Evolutionary conservation across 2,113 vertebrate species (phyloP), one percentile per base, ranked within the genome.

Genomic region (Anas platyrhynchos): DNA sequence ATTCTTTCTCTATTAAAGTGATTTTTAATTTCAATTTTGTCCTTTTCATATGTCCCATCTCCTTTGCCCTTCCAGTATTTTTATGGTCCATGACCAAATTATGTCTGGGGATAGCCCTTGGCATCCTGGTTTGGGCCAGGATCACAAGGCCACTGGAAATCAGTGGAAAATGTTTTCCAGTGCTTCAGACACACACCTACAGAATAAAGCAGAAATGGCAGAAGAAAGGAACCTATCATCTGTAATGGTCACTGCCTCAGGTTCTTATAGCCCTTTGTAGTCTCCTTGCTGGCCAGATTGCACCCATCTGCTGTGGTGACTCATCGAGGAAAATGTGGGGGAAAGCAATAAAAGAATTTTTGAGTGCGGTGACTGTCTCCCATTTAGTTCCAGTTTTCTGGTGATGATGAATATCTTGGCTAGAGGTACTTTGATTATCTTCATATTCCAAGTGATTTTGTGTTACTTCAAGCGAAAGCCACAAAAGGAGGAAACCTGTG

Each of bases 1-100:
- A 21, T 1, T 20, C 34, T 50, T 10, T n/a, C 16, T 46, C 32
- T 0, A 1, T 32, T 59, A 13, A 67, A 59, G 12, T 5, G 9
- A 4, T 9, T 17, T 54, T 85, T 43, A 34, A 77, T 74, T 88
- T 66, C 36, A 50, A 14, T 25, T 34, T 25, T 44, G 2, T 34
- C 58, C 41, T 83, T 10, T 63, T 63, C 10, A 1, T 7, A 75
- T 17, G 26, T 11, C 12, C 22, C 69, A 17, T 13, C 21, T 72
- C 14, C 31, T 7, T 7, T n/a, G 32, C 4, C 4, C 31, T 61
- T 16, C 25, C 25, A 20, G 36, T 46, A 27, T 48, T 81, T 43
- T 83, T 41, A 29, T 56, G 9, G 56, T 7, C 44, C 13, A 25
- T 6, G 52, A 31, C 3, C 34, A 18, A 31, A 59, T 26, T 16